Base-by-base conservation (phyloP, 2,797 vertebrate genomes). In the Crossoptilon crossoptilon region DNA sequence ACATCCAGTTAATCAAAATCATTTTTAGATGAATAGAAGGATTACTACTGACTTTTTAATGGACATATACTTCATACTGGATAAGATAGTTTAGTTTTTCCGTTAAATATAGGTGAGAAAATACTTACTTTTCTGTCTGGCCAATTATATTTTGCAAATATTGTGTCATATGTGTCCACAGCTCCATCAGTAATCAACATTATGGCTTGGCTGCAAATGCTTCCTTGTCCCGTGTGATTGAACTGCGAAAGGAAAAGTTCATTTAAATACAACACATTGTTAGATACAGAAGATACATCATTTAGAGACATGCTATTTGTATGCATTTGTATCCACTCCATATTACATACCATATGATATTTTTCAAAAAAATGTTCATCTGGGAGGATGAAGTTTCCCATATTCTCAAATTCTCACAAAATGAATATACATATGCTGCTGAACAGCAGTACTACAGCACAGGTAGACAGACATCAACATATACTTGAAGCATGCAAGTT, bases 131-230 rank as follows among this genome's bases (percentile, higher is more conserved):
- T 99, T 93, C 98, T 98, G 39, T 99, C 99, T 14, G 99, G 99
- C 99, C 99, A 99, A 82, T 99, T 99, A 95, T 99, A 99, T 91
- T 99, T 99, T 48, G 98, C 99, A 97, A 99, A 99, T 96, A 99
- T 98, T 26, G 98, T 97, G 35, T 99, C 98, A 1, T 99, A 99
- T 4, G 99, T 99, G 95, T 99, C 99, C 95, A 99, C 99, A 3
- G 99, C 99, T 75, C 99, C 99, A 75, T 99, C 99, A 4, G 99
- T 99, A 96, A 99, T 98, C 96, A 99, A 89, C 99, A 99, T 99
- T 96, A 99, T 99, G 92, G 99, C 99, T 96, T 99, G 99, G 96
- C 99, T 99, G 93, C 99, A 99, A 93, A 98, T 98, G 80, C 99
- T 99, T 19, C 99, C 99, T 95, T 99, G 98, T 77, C 99, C 99